These are phyloP conservation scores for Hirtodrosophila duncani DNA, from an alignment of 2,888 invertebrate genomes.

Conservation along the genomic window DNA sequence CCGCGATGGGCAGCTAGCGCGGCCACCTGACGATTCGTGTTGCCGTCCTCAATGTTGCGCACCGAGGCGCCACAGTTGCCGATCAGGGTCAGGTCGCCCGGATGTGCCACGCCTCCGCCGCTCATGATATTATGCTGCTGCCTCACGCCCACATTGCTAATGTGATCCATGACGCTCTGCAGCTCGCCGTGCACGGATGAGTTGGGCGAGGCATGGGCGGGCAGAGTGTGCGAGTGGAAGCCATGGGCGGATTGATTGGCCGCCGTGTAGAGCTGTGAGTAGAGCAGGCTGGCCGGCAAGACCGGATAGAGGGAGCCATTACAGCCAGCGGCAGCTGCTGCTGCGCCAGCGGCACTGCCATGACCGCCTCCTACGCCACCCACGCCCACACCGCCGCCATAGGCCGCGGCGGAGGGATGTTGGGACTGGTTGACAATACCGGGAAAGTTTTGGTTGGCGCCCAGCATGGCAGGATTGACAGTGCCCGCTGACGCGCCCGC, in stretches of 20 bases:
- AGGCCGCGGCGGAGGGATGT: constrained; percentile 74
- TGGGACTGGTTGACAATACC: constrained; percentile 81
- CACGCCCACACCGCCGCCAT: constrained; percentile 79
- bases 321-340: constrained; percentile 80
- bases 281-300: constrained; percentile 88
- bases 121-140: constrained; percentile 80
- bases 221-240: constrained; percentile 84
- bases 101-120: constrained; percentile 75
- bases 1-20: constrained; percentile 78
- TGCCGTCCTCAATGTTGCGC: constrained; percentile 77
- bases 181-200: constrained; percentile 83
- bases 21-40: constrained; percentile 77
- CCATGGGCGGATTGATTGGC: constrained; percentile 86
- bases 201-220: constrained; percentile 82
- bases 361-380: constrained; percentile 75
- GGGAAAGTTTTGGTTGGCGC: constrained; percentile 78
- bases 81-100: constrained; percentile 77
- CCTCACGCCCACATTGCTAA: constrained; percentile 82
- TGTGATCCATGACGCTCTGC: constrained; percentile 88
- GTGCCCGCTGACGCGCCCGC: constrained; percentile 28
- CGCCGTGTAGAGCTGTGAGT: constrained; percentile 90
- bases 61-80: constrained; percentile 78
- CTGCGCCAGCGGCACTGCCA: constrained; percentile 55
- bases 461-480: constrained; percentile 63
- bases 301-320: constrained; percentile 88